Evolutionary conservation across 2,797 vertebrate genomes (phyloP), one percentile per base, ranked within the genome.

Genomic region (Kryptolebias ocellatus): DNA sequence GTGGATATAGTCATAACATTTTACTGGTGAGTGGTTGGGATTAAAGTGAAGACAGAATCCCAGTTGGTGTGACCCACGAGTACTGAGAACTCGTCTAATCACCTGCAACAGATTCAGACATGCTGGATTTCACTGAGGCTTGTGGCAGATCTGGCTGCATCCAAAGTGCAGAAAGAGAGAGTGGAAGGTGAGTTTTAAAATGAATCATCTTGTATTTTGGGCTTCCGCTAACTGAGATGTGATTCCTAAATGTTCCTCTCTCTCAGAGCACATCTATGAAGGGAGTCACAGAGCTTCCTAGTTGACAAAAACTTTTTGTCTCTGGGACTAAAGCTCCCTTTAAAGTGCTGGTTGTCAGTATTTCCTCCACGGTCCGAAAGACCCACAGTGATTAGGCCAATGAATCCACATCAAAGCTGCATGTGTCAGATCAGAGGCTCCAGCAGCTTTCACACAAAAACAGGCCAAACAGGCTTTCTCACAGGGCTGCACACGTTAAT

Each of bases 381-480:
- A 18, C 61, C 37, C 18, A 37, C 16, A 14, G 18, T 31, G 16
- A 53, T 29, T 28, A 63, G 17, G 34, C 34, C 5, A 44, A 64
- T 64, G 39, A 64, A 64, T 64, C 50, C 5, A 11, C 42, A 29
- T 44, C 50, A 64, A 44, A 63, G 60, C 49, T 62, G 29, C 47
- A 5, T 27, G 37, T 52, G 60, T 62, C 9, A 16, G 20, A 6
- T 29, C 17, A 11, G 12, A 24, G 24, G 17, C 37, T 6, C 8
- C 2, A 61, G 45, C 42, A 37, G 29, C 15, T 20, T 24, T 39
- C 47, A 24, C 18, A 51, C 12, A 37, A 14, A 51, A 51, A 51
- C 47, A 5, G 31, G 49, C 18, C 47, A 27, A 29, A 27, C 18
- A 0, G 14, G 47, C 18, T 24, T 51, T 39, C 46, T 39, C 37